Conservation (phyloP, 1,140 invertebrate species). For the Stegodyphus dumicola region DNA sequence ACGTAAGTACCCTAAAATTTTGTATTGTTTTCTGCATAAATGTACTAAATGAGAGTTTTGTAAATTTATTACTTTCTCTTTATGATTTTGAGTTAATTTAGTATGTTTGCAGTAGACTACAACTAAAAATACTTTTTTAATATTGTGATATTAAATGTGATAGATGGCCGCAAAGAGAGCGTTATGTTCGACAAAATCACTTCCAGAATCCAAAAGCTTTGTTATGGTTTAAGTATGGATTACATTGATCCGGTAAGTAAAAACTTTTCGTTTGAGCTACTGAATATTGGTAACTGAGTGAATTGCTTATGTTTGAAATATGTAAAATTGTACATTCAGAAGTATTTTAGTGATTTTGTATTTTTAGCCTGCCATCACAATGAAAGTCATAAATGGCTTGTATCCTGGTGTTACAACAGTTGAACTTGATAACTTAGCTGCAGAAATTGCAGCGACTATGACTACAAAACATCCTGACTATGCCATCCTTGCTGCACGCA, state of each 20-base stretch:
- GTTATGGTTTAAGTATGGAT: slow-evolving; percentile 95
- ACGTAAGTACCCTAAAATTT: too few relatives aligned
- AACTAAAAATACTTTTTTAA: too few relatives aligned
- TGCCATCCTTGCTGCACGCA: slow-evolving; percentile 92
- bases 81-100: too few relatives aligned
- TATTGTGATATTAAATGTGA: too few relatives aligned
- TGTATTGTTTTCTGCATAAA: too few relatives aligned
- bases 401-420: slow-evolving; percentile 97
- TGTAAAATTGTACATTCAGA: neutral
- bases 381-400: slow-evolving; percentile 86
- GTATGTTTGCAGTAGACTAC: too few relatives aligned
- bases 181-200: slow-evolving; percentile 99
- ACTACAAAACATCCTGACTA: slow-evolving; percentile 98
- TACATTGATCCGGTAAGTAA: slow-evolving; percentile 84
- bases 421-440: slow-evolving; percentile 96
- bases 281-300: neutral
- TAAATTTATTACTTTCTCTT: too few relatives aligned
- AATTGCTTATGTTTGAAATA: neutral
- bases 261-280: neutral
- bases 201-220: slow-evolving; percentile 92
- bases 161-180: slow-evolving; percentile 88
- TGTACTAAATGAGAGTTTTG: too few relatives aligned
- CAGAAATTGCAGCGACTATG: slow-evolving; percentile 95
- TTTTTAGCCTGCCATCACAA: slow-evolving; percentile 70
- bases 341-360: neutral